Evolutionary conservation across 1,140 invertebrate species (phyloP), one percentile per base, ranked within the genome.

Genomic region (Musca domestica): DNA sequence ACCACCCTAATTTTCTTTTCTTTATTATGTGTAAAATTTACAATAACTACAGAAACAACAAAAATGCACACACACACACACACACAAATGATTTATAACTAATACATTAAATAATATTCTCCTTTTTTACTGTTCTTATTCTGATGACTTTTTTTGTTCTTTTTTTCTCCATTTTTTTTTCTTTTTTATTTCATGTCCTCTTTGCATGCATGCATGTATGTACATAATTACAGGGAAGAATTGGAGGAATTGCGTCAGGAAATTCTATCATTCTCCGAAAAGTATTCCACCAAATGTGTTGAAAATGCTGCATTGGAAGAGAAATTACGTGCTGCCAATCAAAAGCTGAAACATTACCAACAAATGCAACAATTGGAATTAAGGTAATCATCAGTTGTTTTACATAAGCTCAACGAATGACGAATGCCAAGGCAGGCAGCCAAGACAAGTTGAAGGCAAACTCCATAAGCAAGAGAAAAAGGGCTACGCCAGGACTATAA

Each of bases 211-310:
- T 66, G 20, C 15, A 58, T 27, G 19, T 10, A 58, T 27, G 54
- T 25, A 2, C 25, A 71, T 67, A 67, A 78, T 72, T 83, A 17
- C 75, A 93, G 91, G 74, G 88, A 90, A 74, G 92, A 94, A 81
- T 89, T 94, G 86, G 89, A 92, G 73, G 90, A 92, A 77, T 91
- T 95, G 61, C 90, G 92, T 69, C 86, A 88, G 70, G 93, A 96
- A 81, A 92, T 97, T 74, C 83, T 94, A 20, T 93, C 92, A 15
- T 84, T 97, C 56, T 94, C 93, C 1, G 91, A 95, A 71, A 93
- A 95, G 75, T 95, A 96, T 82, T 95, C 94, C 1, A 88, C 92
- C 10, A 96, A 96, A 80, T 96, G 95, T 83, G 88, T 96, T 54
- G 94, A 96, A 81, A 92, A 92, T 14, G 92, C 93, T 1, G 88